Conservation (phyloP, 2,113 vertebrate genomes). For the Pseudorasbora parva region DNA sequence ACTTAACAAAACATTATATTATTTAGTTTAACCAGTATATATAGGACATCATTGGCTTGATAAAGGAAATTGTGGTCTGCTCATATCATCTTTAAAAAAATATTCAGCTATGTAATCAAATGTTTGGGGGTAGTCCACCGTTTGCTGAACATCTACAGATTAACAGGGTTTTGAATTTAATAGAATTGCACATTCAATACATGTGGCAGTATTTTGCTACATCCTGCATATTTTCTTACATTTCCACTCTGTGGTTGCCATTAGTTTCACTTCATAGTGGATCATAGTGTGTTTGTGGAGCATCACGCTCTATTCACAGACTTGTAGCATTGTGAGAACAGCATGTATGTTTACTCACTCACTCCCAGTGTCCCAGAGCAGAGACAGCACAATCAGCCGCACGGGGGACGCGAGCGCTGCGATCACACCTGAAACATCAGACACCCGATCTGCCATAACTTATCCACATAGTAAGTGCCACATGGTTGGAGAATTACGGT, state of each 20-base stretch:
- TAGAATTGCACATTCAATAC: background rate
- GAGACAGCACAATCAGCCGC: background rate
- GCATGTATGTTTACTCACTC: background rate
- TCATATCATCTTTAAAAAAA: background rate
- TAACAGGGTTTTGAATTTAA: background rate
- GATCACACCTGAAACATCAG: background rate
- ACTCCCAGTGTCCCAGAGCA: constrained; percentile 20
- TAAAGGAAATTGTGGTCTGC: background rate
- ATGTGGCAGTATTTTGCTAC: background rate
- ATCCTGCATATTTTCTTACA: background rate
- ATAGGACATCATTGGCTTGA: background rate
- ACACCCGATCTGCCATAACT: constrained; percentile 1
- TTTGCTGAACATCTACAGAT: background rate
- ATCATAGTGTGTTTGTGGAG: background rate
- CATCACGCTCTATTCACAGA: background rate
- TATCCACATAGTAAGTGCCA: background rate
- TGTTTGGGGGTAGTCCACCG: background rate
- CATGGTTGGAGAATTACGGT: background rate
- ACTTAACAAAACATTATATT: no score
- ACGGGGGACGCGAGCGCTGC: no score
- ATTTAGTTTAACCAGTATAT: no score
- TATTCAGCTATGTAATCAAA: background rate
- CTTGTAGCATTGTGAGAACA: background rate
- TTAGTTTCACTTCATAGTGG: background rate
- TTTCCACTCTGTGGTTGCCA: background rate